Base-by-base conservation (phyloP, 2,113 vertebrate genomes). In the Pithys albifrons region DNA sequence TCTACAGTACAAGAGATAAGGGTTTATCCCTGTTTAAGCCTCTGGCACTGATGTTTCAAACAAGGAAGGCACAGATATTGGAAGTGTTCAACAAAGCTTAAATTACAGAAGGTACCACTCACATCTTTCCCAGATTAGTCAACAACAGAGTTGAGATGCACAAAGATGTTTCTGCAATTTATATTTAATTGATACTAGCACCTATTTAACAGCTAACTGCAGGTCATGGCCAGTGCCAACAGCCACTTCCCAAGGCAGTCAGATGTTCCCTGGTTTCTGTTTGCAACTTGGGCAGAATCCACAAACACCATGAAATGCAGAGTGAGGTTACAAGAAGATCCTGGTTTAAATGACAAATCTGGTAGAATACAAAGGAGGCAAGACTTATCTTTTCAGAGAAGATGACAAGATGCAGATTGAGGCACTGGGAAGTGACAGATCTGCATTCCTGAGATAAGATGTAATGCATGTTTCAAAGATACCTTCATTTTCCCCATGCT, bases 381-480 rank as follows among this genome's bases (percentile, higher is more conserved):
- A 92, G 57, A 90, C 91, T 95, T 94, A 93, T 94, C 73, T 89
- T 69, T 92, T 95, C 72, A 41, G 71, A 96, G 74, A 83, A 87
- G 90, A 85, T 59, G 64, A 84, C 77, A 93, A 95, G 85, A 96
- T 93, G 82, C 91, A 84, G 89, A 95, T 66, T 95, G 72, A 95
- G 91, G 81, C 96, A 95, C 96, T 86, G 83, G 81, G 62, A 94
- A 94, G 94, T 89, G 86, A 95, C 89, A 95, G 66, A 97, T 88
- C 94, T 96, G 94, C 89, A 93, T 74, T 93, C 86, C 88, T 94
- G 91, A 97, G 91, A 91, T 94, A 92, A 91, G 87, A 61, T 89
- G 66, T 49, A 95, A 94, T 82, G 91, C 89, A 94, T 80, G 71
- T 96, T 96, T 93, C 95, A 96, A 93, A 96, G 95, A 94, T 94